Evolutionary conservation across 2,888 invertebrate species (phyloP).

Genomic region (Cosmorhoe ocellata): DNA sequence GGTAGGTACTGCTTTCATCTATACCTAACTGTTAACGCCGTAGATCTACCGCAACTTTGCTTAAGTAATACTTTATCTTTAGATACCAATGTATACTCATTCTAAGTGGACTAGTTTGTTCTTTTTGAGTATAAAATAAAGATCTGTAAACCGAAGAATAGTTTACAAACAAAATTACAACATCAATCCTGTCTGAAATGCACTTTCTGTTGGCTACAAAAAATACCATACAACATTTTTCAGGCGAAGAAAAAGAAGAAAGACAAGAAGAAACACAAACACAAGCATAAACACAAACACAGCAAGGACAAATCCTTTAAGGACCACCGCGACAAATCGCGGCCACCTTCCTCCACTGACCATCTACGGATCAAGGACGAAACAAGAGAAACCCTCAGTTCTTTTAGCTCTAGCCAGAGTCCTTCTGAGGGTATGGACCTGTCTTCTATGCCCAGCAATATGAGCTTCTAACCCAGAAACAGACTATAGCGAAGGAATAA

Average conservation of each 20-base stretch:
- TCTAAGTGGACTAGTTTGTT: too few relatives aligned
- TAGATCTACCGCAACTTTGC: too few relatives aligned
- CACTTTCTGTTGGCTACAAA: background rate
- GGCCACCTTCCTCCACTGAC: constrained; percentile 68
- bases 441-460: constrained; percentile 69
- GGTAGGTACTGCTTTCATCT: too few relatives aligned
- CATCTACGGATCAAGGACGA: constrained; percentile 87
- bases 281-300: constrained; percentile 95
- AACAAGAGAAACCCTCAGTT: constrained; percentile 89
- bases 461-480: constrained; percentile 35
- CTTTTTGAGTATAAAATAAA: too few relatives aligned
- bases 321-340: constrained; percentile 71
- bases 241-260: constrained; percentile 88
- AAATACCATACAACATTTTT: constrained; percentile 10
- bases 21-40: too few relatives aligned
- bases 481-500: too few relatives aligned
- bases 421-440: constrained; percentile 78
- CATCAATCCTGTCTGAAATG: too few relatives aligned
- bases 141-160: too few relatives aligned
- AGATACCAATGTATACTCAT: too few relatives aligned
- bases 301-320: constrained; percentile 75
- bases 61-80: too few relatives aligned
- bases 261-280: constrained; percentile 92
- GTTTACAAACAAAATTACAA: too few relatives aligned
- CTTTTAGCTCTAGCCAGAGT: constrained; percentile 89